These are phyloP conservation scores for Saimiri boliviensis DNA, from an alignment of 2,113 vertebrate genomes.

Conservation along the genomic window DNA sequence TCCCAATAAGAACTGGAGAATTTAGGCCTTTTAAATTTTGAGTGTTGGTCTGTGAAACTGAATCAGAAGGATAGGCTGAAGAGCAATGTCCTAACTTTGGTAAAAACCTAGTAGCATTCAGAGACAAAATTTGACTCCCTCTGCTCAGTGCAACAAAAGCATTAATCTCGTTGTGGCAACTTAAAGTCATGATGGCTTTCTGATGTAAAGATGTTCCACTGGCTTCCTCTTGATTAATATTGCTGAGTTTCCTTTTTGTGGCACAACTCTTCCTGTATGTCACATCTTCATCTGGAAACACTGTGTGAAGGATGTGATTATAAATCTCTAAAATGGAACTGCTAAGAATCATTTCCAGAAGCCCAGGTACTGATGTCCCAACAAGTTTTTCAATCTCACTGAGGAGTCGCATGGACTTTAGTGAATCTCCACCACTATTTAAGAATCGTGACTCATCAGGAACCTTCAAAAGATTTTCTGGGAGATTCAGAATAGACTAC, in stretches of 20 bases:
- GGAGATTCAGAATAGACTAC: slow-evolving; percentile 88
- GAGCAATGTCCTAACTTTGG: slow-evolving; percentile 11
- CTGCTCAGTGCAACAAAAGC: slow-evolving; percentile 81
- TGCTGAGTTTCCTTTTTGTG: slow-evolving; percentile 79
- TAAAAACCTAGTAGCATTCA: slow-evolving; percentile 5
- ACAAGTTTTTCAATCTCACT: slow-evolving; percentile 86
- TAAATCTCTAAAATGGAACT: slow-evolving; percentile 88
- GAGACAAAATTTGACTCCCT: slow-evolving; percentile 76
- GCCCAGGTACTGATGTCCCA: slow-evolving; percentile 84
- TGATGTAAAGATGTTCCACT: slow-evolving; percentile 62
- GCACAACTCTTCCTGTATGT: not conserved
- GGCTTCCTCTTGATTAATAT: slow-evolving; percentile 45
- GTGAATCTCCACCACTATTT: slow-evolving; percentile 93
- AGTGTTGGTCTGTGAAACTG: slow-evolving; percentile 1
- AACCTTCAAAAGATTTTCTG: slow-evolving; percentile 78
- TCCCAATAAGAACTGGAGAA: not conserved
- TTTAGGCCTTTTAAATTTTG: slow-evolving; percentile 12
- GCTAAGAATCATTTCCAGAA: slow-evolving; percentile 92
- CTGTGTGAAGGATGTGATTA: slow-evolving; percentile 77
- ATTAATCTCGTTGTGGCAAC: not conserved
- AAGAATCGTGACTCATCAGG: slow-evolving; percentile 89
- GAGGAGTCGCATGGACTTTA: slow-evolving; percentile 89
- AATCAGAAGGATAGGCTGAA: not conserved
- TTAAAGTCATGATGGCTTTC: not conserved
- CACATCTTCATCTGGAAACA: slow-evolving; percentile 60